phyloP scores from a whole-genome alignment of 2,113 vertebrate species.

The Xerus inauris region DNA sequence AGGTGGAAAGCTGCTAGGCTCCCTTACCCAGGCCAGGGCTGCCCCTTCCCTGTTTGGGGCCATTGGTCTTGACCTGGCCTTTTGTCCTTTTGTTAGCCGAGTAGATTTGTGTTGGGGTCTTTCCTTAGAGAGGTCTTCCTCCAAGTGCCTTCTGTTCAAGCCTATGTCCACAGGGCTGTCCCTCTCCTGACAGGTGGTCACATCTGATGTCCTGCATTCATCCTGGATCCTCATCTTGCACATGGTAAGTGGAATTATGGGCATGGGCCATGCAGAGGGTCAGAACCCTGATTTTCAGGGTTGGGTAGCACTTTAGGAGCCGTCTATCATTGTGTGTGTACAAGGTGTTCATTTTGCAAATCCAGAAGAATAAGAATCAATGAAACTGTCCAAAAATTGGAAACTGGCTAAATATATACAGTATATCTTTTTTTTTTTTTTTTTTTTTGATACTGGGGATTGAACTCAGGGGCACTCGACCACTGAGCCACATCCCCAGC shows the following conservation, averaged over 20 bases:
- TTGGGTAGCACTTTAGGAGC: not conserved
- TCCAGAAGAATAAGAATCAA: not conserved
- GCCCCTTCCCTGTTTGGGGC: not conserved
- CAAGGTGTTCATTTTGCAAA: not conserved
- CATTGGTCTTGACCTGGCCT: not conserved
- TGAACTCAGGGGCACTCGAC: too few relatives aligned
- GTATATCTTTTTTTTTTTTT: not conserved
- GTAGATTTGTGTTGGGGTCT: not conserved
- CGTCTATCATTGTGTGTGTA: not conserved
- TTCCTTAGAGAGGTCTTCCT: not conserved
- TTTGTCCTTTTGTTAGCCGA: not conserved
- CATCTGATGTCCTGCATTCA: conserved; percentile 90
- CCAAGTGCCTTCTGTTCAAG: not conserved
- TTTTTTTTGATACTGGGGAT: too few relatives aligned
- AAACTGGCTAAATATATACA: not conserved
- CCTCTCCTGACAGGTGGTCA: conserved; percentile 90
- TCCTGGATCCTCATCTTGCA: conserved; percentile 94
- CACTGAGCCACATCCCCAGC: too few relatives aligned
- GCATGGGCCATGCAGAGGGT: not conserved
- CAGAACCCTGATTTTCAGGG: not conserved
- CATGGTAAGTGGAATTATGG: conserved; percentile 87
- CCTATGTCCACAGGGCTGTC: not conserved
- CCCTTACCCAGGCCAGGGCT: not conserved
- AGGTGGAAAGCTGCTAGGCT: not conserved
- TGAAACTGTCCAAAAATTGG: not conserved